Base-by-base conservation (phyloP, 2,888 invertebrate species). In the Limnephilus auricula region DNA sequence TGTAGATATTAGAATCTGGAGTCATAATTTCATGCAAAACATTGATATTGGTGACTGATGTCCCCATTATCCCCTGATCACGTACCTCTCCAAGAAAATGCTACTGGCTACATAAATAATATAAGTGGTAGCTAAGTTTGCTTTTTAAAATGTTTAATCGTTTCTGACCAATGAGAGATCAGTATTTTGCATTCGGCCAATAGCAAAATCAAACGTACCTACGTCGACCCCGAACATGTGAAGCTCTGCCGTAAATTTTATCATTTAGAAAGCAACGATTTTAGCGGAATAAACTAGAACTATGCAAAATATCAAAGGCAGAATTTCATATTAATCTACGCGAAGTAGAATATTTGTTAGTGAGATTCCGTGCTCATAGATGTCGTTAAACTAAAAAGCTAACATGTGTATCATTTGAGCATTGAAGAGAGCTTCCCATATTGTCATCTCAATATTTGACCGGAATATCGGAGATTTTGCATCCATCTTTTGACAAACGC, bases 401-500 rank as follows among this genome's bases (percentile, higher is more conserved):
- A n/a, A 25, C 65, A 65, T 65, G 9, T 65, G 0, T 6, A n/a
- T 25, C 9, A 9, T 65, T 6, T 9, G 65, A 25, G 5, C 9
- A 25, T 65, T n/a, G 65, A 65, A 65, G 65, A 65, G 65, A 65
- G 65, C 65, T 65, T 65, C 65, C 65, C 25, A 65, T 65, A 65
- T 65, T 65, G 65, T 65, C 65, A 65, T 65, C 65, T 25, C 65
- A 65, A 65, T 65, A 65, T 65, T 65, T 65, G 65, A 65, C 25
- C 65, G 25, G 9, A 65, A n/a, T 65, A 32, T 87, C 50, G 50
- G 87, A 25, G n/a, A 91, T 85, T 89, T 91, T 37, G 91, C 91
- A 91, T 91, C 91, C 89, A 91, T 89, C 89, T 89, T 91, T 91
- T 89, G 91, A 91, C 91, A 91, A 91, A 91, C 91, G 91, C 91